Percentiles rank a stretch among this genome's conserved stretches.
phyloP scores from a whole-genome alignment of 2,113 vertebrate genomes.

The Psilopsiagon aurifrons region DNA sequence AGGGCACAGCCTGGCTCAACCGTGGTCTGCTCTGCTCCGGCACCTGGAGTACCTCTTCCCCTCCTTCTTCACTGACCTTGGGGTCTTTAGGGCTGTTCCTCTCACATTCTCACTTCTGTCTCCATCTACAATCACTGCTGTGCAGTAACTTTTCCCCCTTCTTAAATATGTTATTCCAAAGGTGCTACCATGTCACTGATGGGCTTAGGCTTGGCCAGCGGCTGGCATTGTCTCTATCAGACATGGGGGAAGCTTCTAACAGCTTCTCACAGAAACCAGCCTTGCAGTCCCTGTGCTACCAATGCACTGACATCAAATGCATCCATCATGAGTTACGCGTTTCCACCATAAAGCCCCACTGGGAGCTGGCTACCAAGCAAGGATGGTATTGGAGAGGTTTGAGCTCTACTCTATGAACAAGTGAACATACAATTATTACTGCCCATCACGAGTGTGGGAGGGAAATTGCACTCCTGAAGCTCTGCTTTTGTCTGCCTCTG shows the following conservation, averaged over 20 bases:
- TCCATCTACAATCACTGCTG: background rate
- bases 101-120: background rate
- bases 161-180: background rate
- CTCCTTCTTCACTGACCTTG: background rate
- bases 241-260: background rate
- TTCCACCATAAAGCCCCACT: background rate
- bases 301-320: background rate
- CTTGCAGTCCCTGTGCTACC: background rate
- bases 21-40: rapidly evolving
- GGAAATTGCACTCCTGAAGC: background rate
- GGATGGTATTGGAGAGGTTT: background rate
- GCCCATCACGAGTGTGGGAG: background rate
- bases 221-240: background rate
- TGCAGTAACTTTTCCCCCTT: background rate
- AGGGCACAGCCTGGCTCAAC: background rate
- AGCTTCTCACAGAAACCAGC: background rate
- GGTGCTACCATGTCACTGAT: background rate
- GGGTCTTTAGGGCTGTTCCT: background rate
- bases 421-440: background rate
- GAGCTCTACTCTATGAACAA: background rate
- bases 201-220: background rate
- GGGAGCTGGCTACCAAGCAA: background rate
- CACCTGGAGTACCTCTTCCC: background rate
- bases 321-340: background rate
- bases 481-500: background rate